These are phyloP conservation scores for Macrosoma leucophasiata DNA, from an alignment of 2,888 invertebrate species.

Conservation along the genomic window DNA sequence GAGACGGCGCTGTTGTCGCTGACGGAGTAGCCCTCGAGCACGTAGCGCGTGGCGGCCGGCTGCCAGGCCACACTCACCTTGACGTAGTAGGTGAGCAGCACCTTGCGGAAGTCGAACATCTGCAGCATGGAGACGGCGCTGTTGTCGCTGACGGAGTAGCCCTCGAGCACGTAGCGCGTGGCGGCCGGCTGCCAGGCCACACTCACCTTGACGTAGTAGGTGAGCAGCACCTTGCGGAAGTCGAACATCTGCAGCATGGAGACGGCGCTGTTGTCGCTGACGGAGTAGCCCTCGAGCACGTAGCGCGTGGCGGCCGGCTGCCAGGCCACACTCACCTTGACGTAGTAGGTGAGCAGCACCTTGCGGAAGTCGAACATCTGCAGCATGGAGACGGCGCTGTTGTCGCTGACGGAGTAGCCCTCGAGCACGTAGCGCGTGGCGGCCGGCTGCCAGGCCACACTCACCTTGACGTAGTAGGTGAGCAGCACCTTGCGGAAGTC, in stretches of 20 bases:
- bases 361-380: slow-evolving; percentile 98
- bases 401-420: slow-evolving; percentile 98
- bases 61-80: slow-evolving; percentile 97
- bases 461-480: slow-evolving; percentile 97
- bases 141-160: slow-evolving; percentile 98
- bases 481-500: slow-evolving; percentile 98
- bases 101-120: slow-evolving; percentile 97
- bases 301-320: slow-evolving; percentile 97
- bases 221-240: slow-evolving; percentile 96
- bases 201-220: slow-evolving; percentile 96
- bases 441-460: slow-evolving; percentile 92
- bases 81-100: slow-evolving; percentile 97
- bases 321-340: slow-evolving; percentile 96
- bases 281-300: slow-evolving; percentile 98
- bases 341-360: slow-evolving; percentile 97
- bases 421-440: slow-evolving; percentile 98
- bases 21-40: slow-evolving; percentile 98
- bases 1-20: slow-evolving; percentile 98
- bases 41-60: slow-evolving; percentile 96
- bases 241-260: slow-evolving; percentile 99
- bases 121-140: slow-evolving; percentile 97
- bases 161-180: slow-evolving; percentile 98
- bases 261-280: slow-evolving; percentile 97
- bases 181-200: slow-evolving; percentile 97
- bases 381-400: slow-evolving; percentile 96